A percentile compares a stretch with the other conserved stretches of the same genome.
phyloP scores from a whole-genome alignment of 2,888 invertebrate genomes.

The Calephelis perditalis region DNA sequence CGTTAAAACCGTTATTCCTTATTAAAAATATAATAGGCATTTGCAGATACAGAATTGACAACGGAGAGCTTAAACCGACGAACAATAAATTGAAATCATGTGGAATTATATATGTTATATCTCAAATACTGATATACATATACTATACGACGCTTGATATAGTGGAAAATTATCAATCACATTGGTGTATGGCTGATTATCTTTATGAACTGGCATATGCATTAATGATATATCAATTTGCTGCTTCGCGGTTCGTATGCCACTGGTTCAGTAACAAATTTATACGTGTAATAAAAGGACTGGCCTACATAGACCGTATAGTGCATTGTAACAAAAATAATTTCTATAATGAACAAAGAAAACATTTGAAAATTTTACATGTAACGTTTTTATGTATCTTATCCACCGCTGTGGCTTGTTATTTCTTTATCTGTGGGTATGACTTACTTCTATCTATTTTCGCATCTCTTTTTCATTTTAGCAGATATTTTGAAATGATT shows the following conservation, averaged over 20 bases:
- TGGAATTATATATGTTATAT: background rate
- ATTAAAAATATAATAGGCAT: background rate
- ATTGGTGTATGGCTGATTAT: no score
- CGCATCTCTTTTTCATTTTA: slow-evolving; percentile 16
- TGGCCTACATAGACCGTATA: slow-evolving; percentile 38
- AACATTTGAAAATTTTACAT: slow-evolving; percentile 23
- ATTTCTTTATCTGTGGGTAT: background rate
- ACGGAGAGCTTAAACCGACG: background rate
- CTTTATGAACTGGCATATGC: slow-evolving; percentile 35
- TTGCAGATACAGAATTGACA: background rate
- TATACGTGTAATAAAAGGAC: slow-evolving; percentile 36
- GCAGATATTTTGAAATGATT: slow-evolving; percentile 45
- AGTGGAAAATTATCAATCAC: no score
- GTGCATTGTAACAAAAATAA: slow-evolving; percentile 25
- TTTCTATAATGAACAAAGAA: slow-evolving; percentile 33
- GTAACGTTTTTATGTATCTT: slow-evolving; percentile 35
- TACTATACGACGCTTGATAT: no score
- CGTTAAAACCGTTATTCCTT: background rate
- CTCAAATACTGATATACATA: no score
- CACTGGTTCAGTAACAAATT: slow-evolving; percentile 36
- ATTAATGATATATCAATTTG: slow-evolving; percentile 39
- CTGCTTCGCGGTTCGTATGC: slow-evolving; percentile 35
- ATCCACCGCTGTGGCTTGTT: background rate
- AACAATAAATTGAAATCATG: background rate
- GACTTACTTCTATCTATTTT: slow-evolving; percentile 7